Conservation (phyloP, 1,140 invertebrate genomes). For the Colletes latitarsis region DNA sequence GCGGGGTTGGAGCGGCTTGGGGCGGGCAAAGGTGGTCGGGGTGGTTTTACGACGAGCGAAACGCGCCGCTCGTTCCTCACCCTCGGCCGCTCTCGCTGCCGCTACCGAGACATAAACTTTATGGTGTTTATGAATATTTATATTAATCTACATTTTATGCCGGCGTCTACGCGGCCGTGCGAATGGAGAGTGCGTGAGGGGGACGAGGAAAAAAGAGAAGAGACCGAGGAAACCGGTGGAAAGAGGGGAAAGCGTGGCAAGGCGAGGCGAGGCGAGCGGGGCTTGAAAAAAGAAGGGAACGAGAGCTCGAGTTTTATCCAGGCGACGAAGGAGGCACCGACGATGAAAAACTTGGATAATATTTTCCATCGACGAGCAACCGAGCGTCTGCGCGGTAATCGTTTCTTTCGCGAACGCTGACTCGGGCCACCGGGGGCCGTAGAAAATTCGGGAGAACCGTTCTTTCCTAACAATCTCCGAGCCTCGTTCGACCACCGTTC, state of each 20-base stretch:
- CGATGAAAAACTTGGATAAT: conserved; percentile 70
- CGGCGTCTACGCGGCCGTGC: conserved; percentile 54
- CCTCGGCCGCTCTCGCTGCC: conserved; percentile 36
- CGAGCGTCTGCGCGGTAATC: conserved; percentile 46
- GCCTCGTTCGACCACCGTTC: no score
- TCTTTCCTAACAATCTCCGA: no score
- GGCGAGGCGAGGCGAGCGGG: neutral
- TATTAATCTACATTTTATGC: conserved; percentile 78
- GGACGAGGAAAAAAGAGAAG: neutral
- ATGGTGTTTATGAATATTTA: conserved; percentile 79
- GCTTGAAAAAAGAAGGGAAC: conserved; percentile 33
- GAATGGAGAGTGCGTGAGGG: conserved; percentile 34
- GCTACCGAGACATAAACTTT: conserved; percentile 74
- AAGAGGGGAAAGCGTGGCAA: neutral
- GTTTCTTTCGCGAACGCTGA: conserved; percentile 7
- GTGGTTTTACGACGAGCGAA: conserved; percentile 74
- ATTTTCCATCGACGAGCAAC: conserved; percentile 61
- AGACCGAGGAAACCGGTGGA: conserved; percentile 11
- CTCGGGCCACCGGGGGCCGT: neutral
- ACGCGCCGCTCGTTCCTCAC: conserved; percentile 58
- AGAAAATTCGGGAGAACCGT: neutral
- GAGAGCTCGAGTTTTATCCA: conserved; percentile 64
- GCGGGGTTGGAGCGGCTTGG: conserved; percentile 4
- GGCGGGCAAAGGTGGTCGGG: conserved; percentile 47
- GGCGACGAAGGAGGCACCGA: conserved; percentile 50